A percentile compares a stretch with the other conserved stretches of the same genome.
phyloP scores from a whole-genome alignment of 2,888 invertebrate species.

The Halictus ligatus region DNA sequence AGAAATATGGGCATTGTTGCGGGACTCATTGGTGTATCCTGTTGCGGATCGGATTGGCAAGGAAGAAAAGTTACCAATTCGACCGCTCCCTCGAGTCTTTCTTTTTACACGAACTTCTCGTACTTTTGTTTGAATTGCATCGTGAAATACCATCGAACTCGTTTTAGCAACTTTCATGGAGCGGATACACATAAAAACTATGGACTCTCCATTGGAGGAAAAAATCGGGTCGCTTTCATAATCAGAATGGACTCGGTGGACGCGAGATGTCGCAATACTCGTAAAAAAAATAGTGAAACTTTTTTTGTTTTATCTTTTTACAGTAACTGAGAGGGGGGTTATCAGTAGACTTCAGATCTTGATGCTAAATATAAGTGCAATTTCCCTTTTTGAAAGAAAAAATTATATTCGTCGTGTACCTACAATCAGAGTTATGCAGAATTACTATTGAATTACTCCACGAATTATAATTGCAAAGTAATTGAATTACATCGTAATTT shows the following conservation, averaged over 20 bases:
- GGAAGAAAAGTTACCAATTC: conserved; percentile 1
- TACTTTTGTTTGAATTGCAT: not conserved
- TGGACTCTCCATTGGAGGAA: not conserved
- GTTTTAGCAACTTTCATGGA: not conserved
- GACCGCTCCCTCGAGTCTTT: not conserved
- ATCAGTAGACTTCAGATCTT: too few species aligned
- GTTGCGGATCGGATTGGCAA: not conserved
- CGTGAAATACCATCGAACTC: not conserved
- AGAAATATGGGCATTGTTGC: conserved; percentile 35
- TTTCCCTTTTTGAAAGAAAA: too few species aligned
- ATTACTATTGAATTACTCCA: too few species aligned
- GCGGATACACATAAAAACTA: not conserved
- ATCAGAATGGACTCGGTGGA: not conserved
- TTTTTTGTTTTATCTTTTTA: not conserved
- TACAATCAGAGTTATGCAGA: too few species aligned
- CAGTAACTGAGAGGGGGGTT: too few species aligned
- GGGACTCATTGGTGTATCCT: conserved; percentile 22
- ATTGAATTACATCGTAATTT: too few species aligned
- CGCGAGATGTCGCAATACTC: not conserved
- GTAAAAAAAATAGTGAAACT: not conserved
- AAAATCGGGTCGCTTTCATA: not conserved
- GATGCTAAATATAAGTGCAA: too few species aligned
- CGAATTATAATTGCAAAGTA: too few species aligned
- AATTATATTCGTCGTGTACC: too few species aligned
- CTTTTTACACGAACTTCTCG: not conserved